These are phyloP conservation scores for Copidosoma floridanum DNA, from an alignment of 1,140 invertebrate genomes.

Conservation along the genomic window DNA sequence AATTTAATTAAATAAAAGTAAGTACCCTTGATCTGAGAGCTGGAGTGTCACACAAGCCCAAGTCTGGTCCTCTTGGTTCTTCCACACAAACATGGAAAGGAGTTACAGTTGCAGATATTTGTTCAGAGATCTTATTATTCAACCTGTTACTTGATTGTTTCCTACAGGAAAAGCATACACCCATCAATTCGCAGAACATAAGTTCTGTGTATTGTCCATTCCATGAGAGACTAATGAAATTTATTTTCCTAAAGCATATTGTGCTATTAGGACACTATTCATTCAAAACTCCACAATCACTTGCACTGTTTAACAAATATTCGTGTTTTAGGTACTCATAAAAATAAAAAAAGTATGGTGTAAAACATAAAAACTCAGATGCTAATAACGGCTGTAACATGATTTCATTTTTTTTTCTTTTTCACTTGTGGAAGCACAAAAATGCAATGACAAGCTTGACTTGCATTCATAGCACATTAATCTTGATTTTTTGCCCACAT, in stretches of 20 bases:
- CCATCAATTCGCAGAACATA: slow-evolving; percentile 56
- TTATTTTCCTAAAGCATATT: neutral
- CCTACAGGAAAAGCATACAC: slow-evolving; percentile 60
- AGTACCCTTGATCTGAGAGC: slow-evolving; percentile 50
- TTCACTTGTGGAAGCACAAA: slow-evolving; percentile 23
- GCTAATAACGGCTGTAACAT: slow-evolving; percentile 26
- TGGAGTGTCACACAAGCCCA: slow-evolving; percentile 52
- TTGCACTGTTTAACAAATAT: slow-evolving; percentile 25
- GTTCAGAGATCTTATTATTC: slow-evolving; percentile 56
- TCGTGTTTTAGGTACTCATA: slow-evolving; percentile 10
- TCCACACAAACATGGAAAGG: slow-evolving; percentile 60
- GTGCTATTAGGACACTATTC: neutral
- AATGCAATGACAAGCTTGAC: slow-evolving; percentile 15
- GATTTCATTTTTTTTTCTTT: no score
- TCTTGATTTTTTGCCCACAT: slow-evolving; percentile 19
- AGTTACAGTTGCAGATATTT: slow-evolving; percentile 55
- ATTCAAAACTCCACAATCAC: slow-evolving; percentile 19
- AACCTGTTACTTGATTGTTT: slow-evolving; percentile 54
- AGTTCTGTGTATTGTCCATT: slow-evolving; percentile 43
- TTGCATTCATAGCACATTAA: slow-evolving; percentile 16
- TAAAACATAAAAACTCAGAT: slow-evolving; percentile 30
- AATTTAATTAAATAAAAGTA: no score
- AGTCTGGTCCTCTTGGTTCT: slow-evolving; percentile 57
- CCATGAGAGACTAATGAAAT: slow-evolving; percentile 5
- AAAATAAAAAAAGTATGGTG: slow-evolving; percentile 25